Percentiles rank a stretch among this genome's conserved stretches.
Evolutionary conservation across 2,113 vertebrate species (phyloP).

Genomic region (Xenopus laevis): DNA sequence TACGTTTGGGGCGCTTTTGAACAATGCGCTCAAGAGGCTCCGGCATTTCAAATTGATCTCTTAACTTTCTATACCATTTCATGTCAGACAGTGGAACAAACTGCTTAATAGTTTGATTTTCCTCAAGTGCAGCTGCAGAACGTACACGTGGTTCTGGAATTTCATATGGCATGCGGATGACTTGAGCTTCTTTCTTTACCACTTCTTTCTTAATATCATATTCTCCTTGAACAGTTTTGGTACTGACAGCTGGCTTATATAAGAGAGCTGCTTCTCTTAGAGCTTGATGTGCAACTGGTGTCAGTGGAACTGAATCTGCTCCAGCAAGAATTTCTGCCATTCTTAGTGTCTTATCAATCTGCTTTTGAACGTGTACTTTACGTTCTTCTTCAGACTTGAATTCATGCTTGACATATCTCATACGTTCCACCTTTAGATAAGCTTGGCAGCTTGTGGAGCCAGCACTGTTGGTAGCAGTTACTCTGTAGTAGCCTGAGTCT

Average conservation of each 20-base stretch:
- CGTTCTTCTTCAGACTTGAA: conserved; percentile 76
- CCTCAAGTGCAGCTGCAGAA: conserved; percentile 70
- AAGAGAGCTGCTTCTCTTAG: conserved; percentile 86
- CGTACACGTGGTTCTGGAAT: conserved; percentile 78
- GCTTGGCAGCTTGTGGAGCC: conserved; percentile 95
- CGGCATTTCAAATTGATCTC: conserved; percentile 95
- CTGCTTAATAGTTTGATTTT: conserved; percentile 88
- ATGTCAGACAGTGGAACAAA: conserved; percentile 93
- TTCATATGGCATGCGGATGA: conserved; percentile 89
- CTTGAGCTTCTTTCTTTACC: conserved; percentile 79
- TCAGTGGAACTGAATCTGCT: conserved; percentile 75
- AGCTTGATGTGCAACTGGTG: conserved; percentile 83
- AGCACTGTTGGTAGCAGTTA: conserved; percentile 92
- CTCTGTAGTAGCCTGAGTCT: conserved; percentile 92
- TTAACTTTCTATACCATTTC: conserved; percentile 97
- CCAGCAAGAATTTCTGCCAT: conserved; percentile 87
- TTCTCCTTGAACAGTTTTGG: conserved; percentile 86
- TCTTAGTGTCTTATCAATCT: conserved; percentile 88
- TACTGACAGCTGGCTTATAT: conserved; percentile 88
- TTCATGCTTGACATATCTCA: conserved; percentile 84
- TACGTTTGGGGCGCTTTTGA: conserved; percentile 90
- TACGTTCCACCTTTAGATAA: conserved; percentile 83
- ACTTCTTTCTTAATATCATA: conserved; percentile 83
- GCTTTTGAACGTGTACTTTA: conserved; percentile 64
- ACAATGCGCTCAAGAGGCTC: conserved; percentile 85